Evolutionary conservation across 30 jellyfish, hydroid and myxozoan genomes (phyloP), one percentile per base, ranked within the genome.

Genomic region (Calvadosia cruxmelitensis): DNA sequence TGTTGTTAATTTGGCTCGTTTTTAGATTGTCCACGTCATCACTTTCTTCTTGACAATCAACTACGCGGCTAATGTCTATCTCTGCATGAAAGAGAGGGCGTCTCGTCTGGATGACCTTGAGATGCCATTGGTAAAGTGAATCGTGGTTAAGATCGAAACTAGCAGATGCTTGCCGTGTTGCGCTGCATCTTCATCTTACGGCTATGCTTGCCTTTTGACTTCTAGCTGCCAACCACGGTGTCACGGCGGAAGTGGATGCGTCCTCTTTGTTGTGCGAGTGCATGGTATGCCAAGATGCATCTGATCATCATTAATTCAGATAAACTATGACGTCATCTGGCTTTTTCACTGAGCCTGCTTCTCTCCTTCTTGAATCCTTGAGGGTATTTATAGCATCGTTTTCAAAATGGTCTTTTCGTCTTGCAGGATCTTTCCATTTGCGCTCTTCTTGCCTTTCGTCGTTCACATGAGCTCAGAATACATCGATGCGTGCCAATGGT

Each of bases 21-120:
- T 66, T 33, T 67, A 86, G 96, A 73, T 79, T 78, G 85, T 86
- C 31, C 96, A 86, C 66, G 52, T 86, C 31, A 79, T 86, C 74
- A 86, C 86, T 12, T 86, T 78, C 77, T 86, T 79, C 50, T 36
- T 86, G 64, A 86, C 96, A 7, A 50, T 86, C 69, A 86, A 86
- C 57, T 86, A 86, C 70, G 92, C 96, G 15, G 35, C 73, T 29
- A 74, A 75, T 74, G 96, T 86, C 10, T 86, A 80, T 49, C 66
- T 86, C 33, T 80, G 81, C 23, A 79, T 86, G 93, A 86, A 79
- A 62, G 94, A 86, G 75, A 79, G 77, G 69, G 72, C 65, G 25
- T 91, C 72, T 63, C 72, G 89, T 51, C 13, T 85, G 42, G 65
- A 53, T 29, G 63, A 49, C 13, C 50, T 68, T 33, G 82, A 63